Base-by-base conservation (phyloP, 35 echinoderm and acorn worm genomes). In the Nesometra sesokonis region DNA sequence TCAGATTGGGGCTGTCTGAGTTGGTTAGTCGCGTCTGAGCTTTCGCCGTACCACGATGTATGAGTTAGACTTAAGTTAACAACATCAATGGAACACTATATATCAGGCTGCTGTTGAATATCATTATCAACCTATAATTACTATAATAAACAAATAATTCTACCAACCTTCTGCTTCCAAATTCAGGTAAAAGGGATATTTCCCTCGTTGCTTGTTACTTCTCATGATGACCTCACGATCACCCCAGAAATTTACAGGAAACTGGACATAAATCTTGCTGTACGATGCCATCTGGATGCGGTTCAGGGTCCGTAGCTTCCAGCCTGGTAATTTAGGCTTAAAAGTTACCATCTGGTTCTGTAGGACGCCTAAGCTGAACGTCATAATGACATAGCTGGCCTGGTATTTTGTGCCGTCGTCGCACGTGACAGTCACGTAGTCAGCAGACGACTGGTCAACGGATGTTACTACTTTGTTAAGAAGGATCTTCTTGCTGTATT, bases 401-500 rank as follows among this genome's bases (percentile, higher is more conserved):
- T 35, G 34, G 35, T 83, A 83, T 29, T 36, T 1, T 35, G 34
- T 37, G 7, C 81, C 81, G 35, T 83, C 81, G 15, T 39, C 11
- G 9, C 34, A 37, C 15, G 33, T 35, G 0, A 83, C 81, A 38
- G 27, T 36, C 13, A 83, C 35, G 7, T 83, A 9, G n/a, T 83
- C 81, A 17, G 11, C 9, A 11, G 52, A 67, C 23, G 9, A 17
- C 23, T 67, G 52, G 23, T 67, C 52, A 11, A 81, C 35, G 5
- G 36, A 17, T 31, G 57, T 47, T 32, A 81, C 40, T 30, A 35
- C 31, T 76, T 91, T 57, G 77, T 89, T 89, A 29, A 83, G 57
- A 27, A 52, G 87, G 83, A 89, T 89, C 29, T 89, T 89, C 29
- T 82, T 67, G 32, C 79, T 82, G 80, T 13, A 23, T 32, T 29